Evolutionary conservation across 1,140 invertebrate species (phyloP).

Genomic region (Drosophila nannoptera): DNA sequence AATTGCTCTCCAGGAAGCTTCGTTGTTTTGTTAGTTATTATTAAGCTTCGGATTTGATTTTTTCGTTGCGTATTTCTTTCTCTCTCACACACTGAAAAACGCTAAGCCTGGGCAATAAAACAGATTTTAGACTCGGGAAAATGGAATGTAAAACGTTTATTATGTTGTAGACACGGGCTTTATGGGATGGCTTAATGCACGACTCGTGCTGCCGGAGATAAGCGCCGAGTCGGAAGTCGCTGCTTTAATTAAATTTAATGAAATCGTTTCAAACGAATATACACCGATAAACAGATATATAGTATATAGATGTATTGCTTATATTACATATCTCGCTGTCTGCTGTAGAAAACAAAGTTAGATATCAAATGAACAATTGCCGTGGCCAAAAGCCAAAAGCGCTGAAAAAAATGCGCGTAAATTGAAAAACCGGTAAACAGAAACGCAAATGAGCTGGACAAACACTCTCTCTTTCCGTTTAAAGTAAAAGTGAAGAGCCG

Average conservation of each 20-base stretch:
- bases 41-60: constrained; percentile 52
- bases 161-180: constrained; percentile 25
- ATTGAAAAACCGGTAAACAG: constrained; percentile 67
- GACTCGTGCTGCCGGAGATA: constrained; percentile 56
- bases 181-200: constrained; percentile 31
- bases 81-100: constrained; percentile 28
- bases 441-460: constrained; percentile 72
- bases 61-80: constrained; percentile 40
- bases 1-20: constrained; percentile 9
- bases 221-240: constrained; percentile 56
- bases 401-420: constrained; percentile 41
- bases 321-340: constrained; percentile 16
- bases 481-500: constrained; percentile 67
- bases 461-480: constrained; percentile 74
- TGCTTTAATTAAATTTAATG: constrained; percentile 72
- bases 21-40: constrained; percentile 41
- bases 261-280: constrained; percentile 52
- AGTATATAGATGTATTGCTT: constrained; percentile 27
- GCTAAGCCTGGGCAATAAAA: constrained; percentile 22
- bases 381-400: neutral
- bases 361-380: constrained; percentile 28
- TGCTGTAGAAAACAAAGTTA: constrained; percentile 9
- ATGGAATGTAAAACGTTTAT: constrained; percentile 56
- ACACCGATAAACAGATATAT: neutral
- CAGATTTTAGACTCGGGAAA: neutral